Percentiles rank a stretch among this genome's conserved stretches.
These are phyloP conservation scores for Platysteira castanea DNA, from an alignment of 2,113 vertebrate genomes.

Conservation along the genomic window DNA sequence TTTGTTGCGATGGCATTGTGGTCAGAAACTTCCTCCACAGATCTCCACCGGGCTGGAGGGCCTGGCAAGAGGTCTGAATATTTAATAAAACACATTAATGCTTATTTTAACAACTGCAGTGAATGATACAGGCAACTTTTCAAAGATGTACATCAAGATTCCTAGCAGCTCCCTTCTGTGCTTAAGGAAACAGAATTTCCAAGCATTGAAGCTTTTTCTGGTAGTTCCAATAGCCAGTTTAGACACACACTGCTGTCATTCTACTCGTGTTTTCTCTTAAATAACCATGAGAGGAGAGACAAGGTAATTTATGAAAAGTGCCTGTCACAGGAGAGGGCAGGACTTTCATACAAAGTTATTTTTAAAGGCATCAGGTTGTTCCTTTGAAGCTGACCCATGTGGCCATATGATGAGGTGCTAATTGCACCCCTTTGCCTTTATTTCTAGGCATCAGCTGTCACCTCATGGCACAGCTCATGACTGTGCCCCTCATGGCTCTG, in stretches of 20 bases:
- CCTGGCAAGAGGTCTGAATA: not conserved
- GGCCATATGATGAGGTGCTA: not conserved
- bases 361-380: not conserved
- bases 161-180: not conserved
- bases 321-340: not conserved
- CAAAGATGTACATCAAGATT: not conserved
- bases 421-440: not conserved
- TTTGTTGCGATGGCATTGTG: not conserved
- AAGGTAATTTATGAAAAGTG: not conserved
- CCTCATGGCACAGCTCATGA: not conserved
- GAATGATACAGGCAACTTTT: not conserved
- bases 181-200: not conserved
- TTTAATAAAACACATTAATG: not conserved
- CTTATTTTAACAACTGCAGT: not conserved
- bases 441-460: not conserved
- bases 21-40: not conserved
- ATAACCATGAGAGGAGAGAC: not conserved
- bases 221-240: not conserved
- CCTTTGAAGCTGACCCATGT: not conserved
- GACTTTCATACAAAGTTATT: not conserved
- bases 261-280: not conserved
- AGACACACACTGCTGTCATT: not conserved
- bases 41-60: not conserved
- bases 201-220: not conserved
- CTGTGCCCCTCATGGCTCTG: not conserved